Evolutionary conservation across 1,140 invertebrate genomes (phyloP), one percentile per base, ranked within the genome.

Genomic region (Drosophila nikananu): DNA sequence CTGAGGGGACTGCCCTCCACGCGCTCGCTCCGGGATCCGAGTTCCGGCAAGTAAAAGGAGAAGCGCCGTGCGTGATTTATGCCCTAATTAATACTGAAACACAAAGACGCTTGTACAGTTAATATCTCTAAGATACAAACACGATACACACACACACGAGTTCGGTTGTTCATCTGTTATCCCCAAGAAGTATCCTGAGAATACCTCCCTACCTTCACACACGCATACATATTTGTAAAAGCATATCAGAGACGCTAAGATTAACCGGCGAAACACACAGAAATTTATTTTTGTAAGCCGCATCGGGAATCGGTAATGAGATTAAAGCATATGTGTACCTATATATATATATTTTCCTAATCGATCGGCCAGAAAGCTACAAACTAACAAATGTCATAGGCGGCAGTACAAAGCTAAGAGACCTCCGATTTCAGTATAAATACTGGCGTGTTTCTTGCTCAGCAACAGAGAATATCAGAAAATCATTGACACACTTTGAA

Each of bases 101-200:
- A 90, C 81, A 87, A 89, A 90, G 81, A 90, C 86, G 86, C 86
- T 90, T 89, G 67, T 86, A 89, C 86, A 90, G 84, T 89, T 90
- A 90, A 86, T 89, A 86, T 89, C 86, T 89, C 51, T 82, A 86
- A 90, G 86, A 89, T 86, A 75, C 80, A 59, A 42, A 61, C 63
- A 52, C 48, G n/a, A n/a, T n/a, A 55, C 51, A 59, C 63, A 52
- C 48, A 55, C 39, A 49, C 19, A 67, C 30, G 44, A 46, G 61
- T 75, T 67, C 19, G 67, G 60, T 70, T 79, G 54, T 73, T 60
- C 70, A 60, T 73, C 30, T 51, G 70, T 72, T 68, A 51, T 32
- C 30, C 67, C 71, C 25, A 19, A 51, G 21, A 37, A n/a, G 48
- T 57, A 55, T 64, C 32, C 59, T 25, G 39, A 35, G 19, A 64